Evolutionary conservation across 2,888 invertebrate genomes (phyloP).

Genomic region (Leptopilina syphax): DNA sequence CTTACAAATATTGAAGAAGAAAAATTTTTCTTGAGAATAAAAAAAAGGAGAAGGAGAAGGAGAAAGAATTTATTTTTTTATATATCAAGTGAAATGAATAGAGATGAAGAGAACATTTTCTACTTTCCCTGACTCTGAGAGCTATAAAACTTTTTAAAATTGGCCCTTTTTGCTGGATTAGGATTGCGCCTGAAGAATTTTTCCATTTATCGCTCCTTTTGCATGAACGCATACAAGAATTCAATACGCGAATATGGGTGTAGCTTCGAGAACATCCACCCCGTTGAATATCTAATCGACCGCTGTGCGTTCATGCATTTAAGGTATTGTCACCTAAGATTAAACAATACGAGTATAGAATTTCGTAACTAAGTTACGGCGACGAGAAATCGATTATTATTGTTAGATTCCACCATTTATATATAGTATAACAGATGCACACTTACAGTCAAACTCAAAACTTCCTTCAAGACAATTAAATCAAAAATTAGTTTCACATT

Average conservation of each 20-base stretch:
- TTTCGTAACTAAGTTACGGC: slow-evolving; percentile 24
- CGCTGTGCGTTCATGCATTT: slow-evolving; percentile 49
- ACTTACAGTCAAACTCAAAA: background rate
- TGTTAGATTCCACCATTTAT: background rate
- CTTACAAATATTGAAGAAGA: background rate
- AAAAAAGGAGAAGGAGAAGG: background rate
- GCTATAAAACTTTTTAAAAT: slow-evolving; percentile 55
- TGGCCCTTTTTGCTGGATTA: slow-evolving; percentile 66
- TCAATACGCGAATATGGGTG: slow-evolving; percentile 57
- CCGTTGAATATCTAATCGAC: slow-evolving; percentile 48
- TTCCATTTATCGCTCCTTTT: slow-evolving; percentile 75
- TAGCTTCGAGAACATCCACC: slow-evolving; percentile 53
- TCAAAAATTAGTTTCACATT: too few species aligned
- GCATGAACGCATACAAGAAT: slow-evolving; percentile 73
- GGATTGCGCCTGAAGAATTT: slow-evolving; percentile 74
- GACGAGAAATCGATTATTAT: slow-evolving; percentile 28
- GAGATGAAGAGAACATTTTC: slow-evolving; percentile 12
- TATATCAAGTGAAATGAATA: slow-evolving; percentile 2
- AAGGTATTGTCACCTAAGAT: slow-evolving; percentile 34
- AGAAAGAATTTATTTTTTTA: background rate
- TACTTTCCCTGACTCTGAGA: background rate
- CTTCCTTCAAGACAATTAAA: too few species aligned
- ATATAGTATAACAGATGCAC: background rate
- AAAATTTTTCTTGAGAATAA: background rate
- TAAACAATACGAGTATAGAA: slow-evolving; percentile 27